A percentile compares a stretch with the other conserved stretches of the same genome.
Evolutionary conservation across 1,140 invertebrate species (phyloP).

Genomic region (Drosophila bifasciata): DNA sequence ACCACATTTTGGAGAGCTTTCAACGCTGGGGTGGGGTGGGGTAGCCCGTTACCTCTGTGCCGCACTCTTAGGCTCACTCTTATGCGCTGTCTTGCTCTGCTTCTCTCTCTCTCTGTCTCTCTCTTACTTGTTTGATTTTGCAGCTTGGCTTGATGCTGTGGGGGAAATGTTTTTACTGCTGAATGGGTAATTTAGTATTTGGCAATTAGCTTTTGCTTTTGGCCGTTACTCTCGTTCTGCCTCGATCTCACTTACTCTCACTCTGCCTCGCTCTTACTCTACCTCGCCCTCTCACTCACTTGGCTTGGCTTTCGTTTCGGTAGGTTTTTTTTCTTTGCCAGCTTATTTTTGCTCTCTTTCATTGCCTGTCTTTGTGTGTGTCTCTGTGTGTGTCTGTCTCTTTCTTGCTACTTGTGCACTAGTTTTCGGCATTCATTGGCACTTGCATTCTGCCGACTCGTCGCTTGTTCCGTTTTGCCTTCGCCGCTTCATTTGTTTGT

Average conservation of each 20-base stretch:
- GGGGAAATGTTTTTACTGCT: conserved; percentile 77
- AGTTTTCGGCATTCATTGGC: conserved; percentile 48
- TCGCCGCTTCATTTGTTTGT: conserved; percentile 59
- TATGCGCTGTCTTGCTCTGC: background rate
- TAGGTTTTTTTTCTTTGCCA: conserved; percentile 6
- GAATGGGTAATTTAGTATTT: conserved; percentile 82
- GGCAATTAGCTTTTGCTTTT: conserved; percentile 81
- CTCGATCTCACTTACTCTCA: conserved; percentile 6
- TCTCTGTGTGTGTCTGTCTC: no score
- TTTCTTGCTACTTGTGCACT: background rate
- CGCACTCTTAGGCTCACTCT: background rate
- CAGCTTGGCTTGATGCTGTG: conserved; percentile 25
- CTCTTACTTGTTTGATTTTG: conserved; percentile 10
- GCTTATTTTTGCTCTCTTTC: conserved; percentile 16
- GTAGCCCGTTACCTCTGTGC: conserved; percentile 5
- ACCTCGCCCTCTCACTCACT: conserved; percentile 6
- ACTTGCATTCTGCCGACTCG: conserved; percentile 54
- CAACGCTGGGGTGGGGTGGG: conserved; percentile 37
- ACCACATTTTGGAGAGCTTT: conserved; percentile 68
- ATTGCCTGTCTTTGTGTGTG: background rate
- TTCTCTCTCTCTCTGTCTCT: background rate
- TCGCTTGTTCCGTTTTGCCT: conserved; percentile 28
- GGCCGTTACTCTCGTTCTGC: conserved; percentile 29
- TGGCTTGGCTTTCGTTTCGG: background rate
- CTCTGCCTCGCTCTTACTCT: conserved; percentile 8